Conservation (phyloP, 2,797 vertebrate genomes). For the Emydoidea blandingii region DNA sequence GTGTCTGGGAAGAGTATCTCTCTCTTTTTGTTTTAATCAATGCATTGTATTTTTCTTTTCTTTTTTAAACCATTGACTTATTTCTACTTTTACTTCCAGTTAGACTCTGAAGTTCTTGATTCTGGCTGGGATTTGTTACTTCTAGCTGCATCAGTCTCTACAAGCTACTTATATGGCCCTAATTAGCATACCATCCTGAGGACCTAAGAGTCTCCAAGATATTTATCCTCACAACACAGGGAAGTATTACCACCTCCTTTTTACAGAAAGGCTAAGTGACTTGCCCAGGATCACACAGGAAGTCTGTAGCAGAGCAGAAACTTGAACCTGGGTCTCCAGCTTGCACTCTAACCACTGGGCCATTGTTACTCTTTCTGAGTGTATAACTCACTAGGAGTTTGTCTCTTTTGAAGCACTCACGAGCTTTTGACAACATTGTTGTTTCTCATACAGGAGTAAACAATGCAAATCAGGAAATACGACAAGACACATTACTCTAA, state of each 20-base stretch:
- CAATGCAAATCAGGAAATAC: background rate
- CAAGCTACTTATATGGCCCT: background rate
- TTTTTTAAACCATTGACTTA: fast-evolving
- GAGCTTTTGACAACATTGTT: background rate
- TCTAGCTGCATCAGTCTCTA: background rate
- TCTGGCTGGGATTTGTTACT: background rate
- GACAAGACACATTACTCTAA: background rate
- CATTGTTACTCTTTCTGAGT: background rate
- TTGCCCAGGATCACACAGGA: background rate
- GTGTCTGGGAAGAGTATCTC: background rate
- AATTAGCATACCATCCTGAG: background rate
- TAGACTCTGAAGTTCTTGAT: background rate
- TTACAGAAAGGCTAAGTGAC: background rate
- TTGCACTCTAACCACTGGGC: background rate
- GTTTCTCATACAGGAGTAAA: background rate
- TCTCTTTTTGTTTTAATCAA: conserved; percentile 4
- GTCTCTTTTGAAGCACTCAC: background rate
- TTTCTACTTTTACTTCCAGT: background rate
- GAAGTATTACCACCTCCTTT: background rate
- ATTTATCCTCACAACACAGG: background rate
- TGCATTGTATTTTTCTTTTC: background rate
- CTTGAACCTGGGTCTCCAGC: background rate
- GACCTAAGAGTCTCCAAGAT: background rate
- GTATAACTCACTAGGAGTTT: background rate
- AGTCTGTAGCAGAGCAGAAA: background rate